phyloP scores from a whole-genome alignment of 2,113 vertebrate genomes.

The Misgurnus mizolepis region DNA sequence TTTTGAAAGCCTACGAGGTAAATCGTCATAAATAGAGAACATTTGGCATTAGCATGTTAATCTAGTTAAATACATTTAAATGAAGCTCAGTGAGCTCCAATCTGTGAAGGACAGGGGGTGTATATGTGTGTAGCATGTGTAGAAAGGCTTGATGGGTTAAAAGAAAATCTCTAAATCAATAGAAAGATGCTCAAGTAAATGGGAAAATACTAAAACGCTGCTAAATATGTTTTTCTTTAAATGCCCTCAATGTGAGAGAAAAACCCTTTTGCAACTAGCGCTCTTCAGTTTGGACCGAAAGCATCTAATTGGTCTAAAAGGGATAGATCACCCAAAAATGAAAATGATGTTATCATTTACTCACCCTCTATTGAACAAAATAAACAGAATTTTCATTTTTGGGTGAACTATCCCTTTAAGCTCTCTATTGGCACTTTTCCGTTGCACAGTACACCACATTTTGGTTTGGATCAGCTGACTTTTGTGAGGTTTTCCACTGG shows the following conservation, averaged over 20 bases:
- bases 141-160: constrained; percentile 38
- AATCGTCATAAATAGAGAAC: neutral
- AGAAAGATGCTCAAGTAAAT: constrained; percentile 19
- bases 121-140: constrained; percentile 31
- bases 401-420: neutral
- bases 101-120: constrained; percentile 13
- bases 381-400: too few relatives aligned
- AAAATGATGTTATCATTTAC: too few relatives aligned
- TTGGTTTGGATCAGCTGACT: too few relatives aligned
- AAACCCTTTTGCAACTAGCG: neutral
- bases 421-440: neutral
- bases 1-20: neutral
- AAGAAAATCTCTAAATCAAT: constrained; percentile 29
- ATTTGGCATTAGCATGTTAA: neutral
- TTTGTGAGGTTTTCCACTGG: too few relatives aligned
- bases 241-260: neutral
- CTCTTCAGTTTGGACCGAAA: neutral
- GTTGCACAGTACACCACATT: neutral
- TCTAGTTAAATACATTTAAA: neutral
- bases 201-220: neutral
- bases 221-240: neutral
- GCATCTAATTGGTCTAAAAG: too few relatives aligned
- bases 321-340: too few relatives aligned
- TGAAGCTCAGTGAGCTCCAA: neutral
- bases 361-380: too few relatives aligned